Evolutionary conservation across 2,113 vertebrate genomes (phyloP).

Genomic region (Oncorhynchus keta): DNA sequence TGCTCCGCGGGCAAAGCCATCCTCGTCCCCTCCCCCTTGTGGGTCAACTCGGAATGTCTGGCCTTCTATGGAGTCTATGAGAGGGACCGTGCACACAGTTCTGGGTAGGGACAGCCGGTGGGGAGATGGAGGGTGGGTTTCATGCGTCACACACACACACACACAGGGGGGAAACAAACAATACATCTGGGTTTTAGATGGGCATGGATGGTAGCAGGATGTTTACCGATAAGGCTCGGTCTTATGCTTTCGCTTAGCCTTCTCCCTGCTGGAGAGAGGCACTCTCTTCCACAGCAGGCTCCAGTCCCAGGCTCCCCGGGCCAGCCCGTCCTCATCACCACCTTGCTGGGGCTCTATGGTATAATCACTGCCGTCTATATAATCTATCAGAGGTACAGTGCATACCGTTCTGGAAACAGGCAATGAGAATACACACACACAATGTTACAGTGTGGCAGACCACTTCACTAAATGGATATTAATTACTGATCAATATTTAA

Average conservation of each 20-base stretch:
- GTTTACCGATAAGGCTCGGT: slow-evolving; percentile 97
- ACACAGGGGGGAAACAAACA: slow-evolving; percentile 59
- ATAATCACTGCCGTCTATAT: slow-evolving; percentile 99
- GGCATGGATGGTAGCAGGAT: slow-evolving; percentile 36
- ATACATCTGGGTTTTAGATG: slow-evolving; percentile 70
- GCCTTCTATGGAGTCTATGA: slow-evolving; percentile 96
- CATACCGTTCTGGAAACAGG: slow-evolving; percentile 91
- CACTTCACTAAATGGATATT: not conserved
- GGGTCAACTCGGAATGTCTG: slow-evolving; percentile 84
- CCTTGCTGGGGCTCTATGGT: slow-evolving; percentile 98
- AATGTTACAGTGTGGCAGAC: not conserved
- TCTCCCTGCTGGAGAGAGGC: slow-evolving; percentile 93
- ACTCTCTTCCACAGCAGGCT: slow-evolving; percentile 98
- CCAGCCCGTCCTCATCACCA: slow-evolving; percentile 97
- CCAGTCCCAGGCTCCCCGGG: slow-evolving; percentile 98
- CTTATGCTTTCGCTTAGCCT: slow-evolving; percentile 89
- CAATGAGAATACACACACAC: slow-evolving; percentile 24
- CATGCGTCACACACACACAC: slow-evolving; percentile 46
- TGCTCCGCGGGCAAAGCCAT: slow-evolving; percentile 96
- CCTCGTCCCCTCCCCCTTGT: slow-evolving; percentile 95
- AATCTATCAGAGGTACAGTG: slow-evolving; percentile 99
- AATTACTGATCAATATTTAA: no score
- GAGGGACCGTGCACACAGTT: slow-evolving; percentile 95
- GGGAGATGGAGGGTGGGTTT: slow-evolving; percentile 31
- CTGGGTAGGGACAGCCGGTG: slow-evolving; percentile 73